Evolutionary conservation across 92 coral and sea anemone genomes (phyloP).

Genomic region (Paramuricea clavata): DNA sequence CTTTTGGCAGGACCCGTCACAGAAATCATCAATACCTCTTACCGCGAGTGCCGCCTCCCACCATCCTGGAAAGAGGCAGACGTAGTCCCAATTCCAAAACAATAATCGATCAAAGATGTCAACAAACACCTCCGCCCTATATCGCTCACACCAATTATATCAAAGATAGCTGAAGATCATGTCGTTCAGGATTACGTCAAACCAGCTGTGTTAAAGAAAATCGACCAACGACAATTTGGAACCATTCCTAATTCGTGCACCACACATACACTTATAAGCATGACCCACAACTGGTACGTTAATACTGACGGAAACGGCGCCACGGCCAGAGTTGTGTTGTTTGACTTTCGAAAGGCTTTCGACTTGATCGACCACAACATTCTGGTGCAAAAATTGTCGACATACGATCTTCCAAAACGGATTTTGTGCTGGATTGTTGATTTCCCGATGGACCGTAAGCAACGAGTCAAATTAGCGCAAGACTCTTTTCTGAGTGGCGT

Average conservation of each 20-base stretch:
- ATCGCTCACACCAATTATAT: slow-evolving; percentile 32
- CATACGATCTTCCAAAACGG: slow-evolving; percentile 37
- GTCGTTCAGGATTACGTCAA: slow-evolving; percentile 20
- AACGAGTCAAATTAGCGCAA: slow-evolving; percentile 45
- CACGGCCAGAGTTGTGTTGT: slow-evolving; percentile 34
- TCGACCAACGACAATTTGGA: slow-evolving; percentile 18
- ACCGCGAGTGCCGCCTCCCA: slow-evolving; percentile 29
- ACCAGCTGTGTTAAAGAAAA: too few relatives aligned
- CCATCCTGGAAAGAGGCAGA: too few relatives aligned
- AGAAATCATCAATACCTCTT: slow-evolving; percentile 46
- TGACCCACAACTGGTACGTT: slow-evolving; percentile 43
- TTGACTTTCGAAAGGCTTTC: slow-evolving; percentile 49
- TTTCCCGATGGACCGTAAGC: slow-evolving; percentile 23
- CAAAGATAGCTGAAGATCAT: slow-evolving; percentile 30
- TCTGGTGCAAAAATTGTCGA: slow-evolving; percentile 32
- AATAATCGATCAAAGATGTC: slow-evolving; percentile 17
- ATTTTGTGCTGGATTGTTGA: slow-evolving; percentile 41
- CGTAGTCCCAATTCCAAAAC: too few relatives aligned
- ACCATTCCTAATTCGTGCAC: slow-evolving; percentile 31
- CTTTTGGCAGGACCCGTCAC: slow-evolving; percentile 10
- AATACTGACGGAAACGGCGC: slow-evolving; percentile 48
- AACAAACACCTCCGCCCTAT: slow-evolving; percentile 42
- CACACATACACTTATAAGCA: slow-evolving; percentile 42
- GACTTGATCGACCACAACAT: slow-evolving; percentile 56
- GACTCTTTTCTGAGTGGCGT: slow-evolving; percentile 64